Evolutionary conservation across 2,797 vertebrate genomes (phyloP), one percentile per base, ranked within the genome.

Genomic region (Dicrostonyx torquatus): DNA sequence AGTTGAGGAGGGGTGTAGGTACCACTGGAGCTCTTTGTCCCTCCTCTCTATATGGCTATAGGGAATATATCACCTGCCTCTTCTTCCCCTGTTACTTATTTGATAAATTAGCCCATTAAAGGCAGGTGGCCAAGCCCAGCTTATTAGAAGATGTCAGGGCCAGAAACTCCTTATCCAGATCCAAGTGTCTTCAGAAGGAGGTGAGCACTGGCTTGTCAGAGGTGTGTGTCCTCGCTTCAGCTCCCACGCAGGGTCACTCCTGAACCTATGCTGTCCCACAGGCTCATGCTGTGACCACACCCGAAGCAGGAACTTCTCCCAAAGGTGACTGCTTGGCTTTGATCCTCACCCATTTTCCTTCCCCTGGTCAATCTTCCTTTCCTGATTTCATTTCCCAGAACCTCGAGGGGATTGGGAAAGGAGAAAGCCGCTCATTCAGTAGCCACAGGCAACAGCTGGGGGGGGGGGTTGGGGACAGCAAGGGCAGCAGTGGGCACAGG

Each of bases 341-440:
- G 72, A 50, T 66, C 87, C 77, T 70, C 73, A 72, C 48, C 11
- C 5, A 43, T 58, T 90, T 90, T 89, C 75, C 75, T 87, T 17
- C 20, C 58, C 6, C 0, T 66, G n/a, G 50, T 55, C 94, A 87
- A 20, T 24, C 31, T 86, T 53, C 43, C 66, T 93, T 94, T 72
- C 76, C 68, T 89, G 90, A 85, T 88, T 90, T 92, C 86, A 68
- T 92, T 95, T 89, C 72, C 55, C 29, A 86, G 83, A 66, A 53
- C 86, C 48, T 68, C 48, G 9, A 89, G n/a, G 40, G 60, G 40
- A 76, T 29, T 68, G 29, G 26, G 24, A 55, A 17, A 68, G 6
- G 58, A 93, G 58, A 53, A 84, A 31, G n/a, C 79, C 37, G n/a
- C 50, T 43, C 26, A 24, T 14, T n/a, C 31, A 48, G 0, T 8